Evolutionary conservation across 2,113 vertebrate genomes (phyloP).

Genomic region (Odocoileus hemionus): DNA sequence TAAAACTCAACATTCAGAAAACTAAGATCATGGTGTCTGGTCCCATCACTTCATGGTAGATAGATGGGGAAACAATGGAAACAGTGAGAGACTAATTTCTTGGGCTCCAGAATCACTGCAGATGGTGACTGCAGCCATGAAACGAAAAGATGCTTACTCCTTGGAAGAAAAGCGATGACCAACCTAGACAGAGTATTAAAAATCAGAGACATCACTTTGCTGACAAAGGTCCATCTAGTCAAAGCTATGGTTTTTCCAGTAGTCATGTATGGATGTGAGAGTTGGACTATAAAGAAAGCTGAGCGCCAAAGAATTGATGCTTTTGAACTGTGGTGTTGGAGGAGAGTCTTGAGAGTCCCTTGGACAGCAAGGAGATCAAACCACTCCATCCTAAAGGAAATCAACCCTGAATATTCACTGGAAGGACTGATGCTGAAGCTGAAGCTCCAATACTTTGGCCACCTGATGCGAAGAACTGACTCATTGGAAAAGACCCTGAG

Average conservation of each 20-base stretch:
- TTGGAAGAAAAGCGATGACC: neutral
- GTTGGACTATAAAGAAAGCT: neutral
- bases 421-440: neutral
- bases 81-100: neutral
- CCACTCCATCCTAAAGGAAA: neutral
- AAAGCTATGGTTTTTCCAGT: neutral
- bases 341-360: neutral
- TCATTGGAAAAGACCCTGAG: neutral
- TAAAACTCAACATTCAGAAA: neutral
- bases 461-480: neutral
- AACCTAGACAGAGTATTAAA: neutral
- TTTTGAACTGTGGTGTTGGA: neutral
- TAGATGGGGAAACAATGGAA: neutral
- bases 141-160: neutral
- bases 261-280: neutral
- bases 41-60: neutral
- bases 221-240: neutral
- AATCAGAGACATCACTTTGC: neutral
- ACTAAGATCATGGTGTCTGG: neutral
- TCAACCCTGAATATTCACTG: neutral
- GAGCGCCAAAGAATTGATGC: neutral
- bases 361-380: neutral
- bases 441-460: neutral
- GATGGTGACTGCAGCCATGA: neutral
- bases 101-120: neutral